phyloP scores from a whole-genome alignment of 2,113 vertebrate species.

The Passerina amoena region DNA sequence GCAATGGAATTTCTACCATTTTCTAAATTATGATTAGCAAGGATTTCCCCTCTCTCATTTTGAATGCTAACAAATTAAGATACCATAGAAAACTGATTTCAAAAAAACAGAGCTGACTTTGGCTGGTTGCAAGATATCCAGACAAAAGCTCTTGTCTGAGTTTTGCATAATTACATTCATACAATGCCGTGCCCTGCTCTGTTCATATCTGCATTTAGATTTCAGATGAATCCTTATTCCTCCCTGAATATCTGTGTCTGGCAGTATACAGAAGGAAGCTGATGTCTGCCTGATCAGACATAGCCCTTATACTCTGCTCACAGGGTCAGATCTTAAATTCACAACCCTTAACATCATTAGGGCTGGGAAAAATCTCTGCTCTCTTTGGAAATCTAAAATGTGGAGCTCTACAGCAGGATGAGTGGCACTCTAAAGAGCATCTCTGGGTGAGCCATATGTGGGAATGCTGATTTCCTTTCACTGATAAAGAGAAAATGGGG shows the following conservation, averaged over 20 bases:
- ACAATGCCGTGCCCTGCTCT: fast-evolving
- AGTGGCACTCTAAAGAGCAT: background rate
- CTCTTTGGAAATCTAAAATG: background rate
- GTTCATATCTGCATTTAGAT: background rate
- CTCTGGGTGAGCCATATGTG: background rate
- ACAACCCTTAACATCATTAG: background rate
- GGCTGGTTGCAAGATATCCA: background rate
- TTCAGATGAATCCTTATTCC: background rate
- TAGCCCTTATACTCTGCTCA: background rate
- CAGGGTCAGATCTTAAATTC: background rate
- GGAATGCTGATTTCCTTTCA: background rate
- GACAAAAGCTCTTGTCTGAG: background rate
- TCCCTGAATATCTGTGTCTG: background rate
- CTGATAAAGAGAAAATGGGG: background rate
- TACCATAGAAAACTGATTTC: background rate
- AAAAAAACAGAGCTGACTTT: background rate
- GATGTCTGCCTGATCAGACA: background rate
- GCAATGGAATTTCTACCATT: background rate
- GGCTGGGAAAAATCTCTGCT: background rate
- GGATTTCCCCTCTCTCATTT: background rate
- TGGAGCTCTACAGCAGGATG: background rate
- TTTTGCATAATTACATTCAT: background rate
- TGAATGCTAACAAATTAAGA: background rate
- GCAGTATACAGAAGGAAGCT: background rate
- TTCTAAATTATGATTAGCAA: background rate